Base-by-base conservation (phyloP, 2,113 vertebrate genomes). In the Oreochromis spilurus region DNA sequence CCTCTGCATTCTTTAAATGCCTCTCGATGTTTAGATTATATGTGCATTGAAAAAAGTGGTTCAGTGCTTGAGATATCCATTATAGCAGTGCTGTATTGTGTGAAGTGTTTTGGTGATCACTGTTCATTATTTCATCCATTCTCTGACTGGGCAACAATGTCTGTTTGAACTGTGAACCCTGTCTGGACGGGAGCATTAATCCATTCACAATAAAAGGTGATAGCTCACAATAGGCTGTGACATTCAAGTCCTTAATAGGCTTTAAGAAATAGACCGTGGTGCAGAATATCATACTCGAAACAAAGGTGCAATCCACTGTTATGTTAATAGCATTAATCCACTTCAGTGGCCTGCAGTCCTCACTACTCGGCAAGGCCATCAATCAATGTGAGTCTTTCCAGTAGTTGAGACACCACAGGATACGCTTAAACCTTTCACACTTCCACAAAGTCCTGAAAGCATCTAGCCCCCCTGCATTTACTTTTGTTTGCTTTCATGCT, bases 281-380 rank as follows among this genome's bases (percentile, higher is more conserved):
- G 83, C 50, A 86, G 89, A 94, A 87, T 83, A 92, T 94, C 84
- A 88, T 52, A 34, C 80, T 75, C 36, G 6, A 87, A 89, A 93
- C 91, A 94, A 95, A 93, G 89, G 88, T 88, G 89, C 13, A 3
- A 60, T 24, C 84, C 90, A 93, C 84, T 95, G 92, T 95, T 93
- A 95, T 96, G 94, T 91, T 90, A 95, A 96, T 96, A 58, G 4
- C 13, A 70, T 92, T 92, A 92, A 94, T 94, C 93, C 87, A 85
- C 90, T 88, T 84, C 84, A 88, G 86, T 87, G 79, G 84, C 81
- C 78, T 7, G 9, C 45, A 67, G 75, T 84, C 89, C 87, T 89
- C 88, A 21, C 84, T 50, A n/a, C 89, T 83, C 85, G 38, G 82
- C 70, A 8, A 54, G 84, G 84, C 93, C 91, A 92, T 95, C 93